phyloP scores from a whole-genome alignment of 2,888 invertebrate genomes.

The Eupithecia vulgata region DNA sequence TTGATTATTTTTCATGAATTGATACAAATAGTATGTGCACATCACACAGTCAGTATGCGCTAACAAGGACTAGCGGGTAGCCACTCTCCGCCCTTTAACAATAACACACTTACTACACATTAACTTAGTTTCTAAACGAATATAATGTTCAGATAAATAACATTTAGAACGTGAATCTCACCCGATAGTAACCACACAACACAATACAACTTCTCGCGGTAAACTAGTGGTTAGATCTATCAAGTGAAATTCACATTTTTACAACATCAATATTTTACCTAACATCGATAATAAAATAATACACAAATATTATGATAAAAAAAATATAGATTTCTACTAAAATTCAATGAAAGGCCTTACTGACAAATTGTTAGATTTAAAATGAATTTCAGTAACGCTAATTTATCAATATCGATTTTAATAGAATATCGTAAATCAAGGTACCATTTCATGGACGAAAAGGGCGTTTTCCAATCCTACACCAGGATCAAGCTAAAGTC shows the following conservation, averaged over 20 bases:
- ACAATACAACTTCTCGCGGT: neutral
- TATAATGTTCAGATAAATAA: slow-evolving; percentile 40
- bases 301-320: slow-evolving; percentile 56
- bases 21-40: slow-evolving; percentile 20
- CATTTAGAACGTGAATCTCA: slow-evolving; percentile 53
- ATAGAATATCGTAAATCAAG: slow-evolving; percentile 41
- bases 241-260: slow-evolving; percentile 51
- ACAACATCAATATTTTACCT: slow-evolving; percentile 55
- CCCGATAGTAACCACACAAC: slow-evolving; percentile 26
- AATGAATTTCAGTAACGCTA: slow-evolving; percentile 30
- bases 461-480: slow-evolving; percentile 34
- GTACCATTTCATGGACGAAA: slow-evolving; percentile 45
- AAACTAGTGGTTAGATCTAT: neutral
- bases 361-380: slow-evolving; percentile 32
- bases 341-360: slow-evolving; percentile 56
- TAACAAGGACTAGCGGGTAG: slow-evolving; percentile 43
- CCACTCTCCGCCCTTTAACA: slow-evolving; percentile 64
- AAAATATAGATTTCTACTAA: slow-evolving; percentile 56
- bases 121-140: slow-evolving; percentile 54
- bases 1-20: slow-evolving; percentile 1
- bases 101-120: slow-evolving; percentile 56
- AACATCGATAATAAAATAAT: slow-evolving; percentile 61
- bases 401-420: slow-evolving; percentile 27
- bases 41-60: slow-evolving; percentile 15
- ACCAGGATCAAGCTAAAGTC: slow-evolving; percentile 18